Evolutionary conservation across 2,797 vertebrate species (phyloP), one percentile per base, ranked within the genome.

Genomic region (Poeciliopsis gracilis): DNA sequence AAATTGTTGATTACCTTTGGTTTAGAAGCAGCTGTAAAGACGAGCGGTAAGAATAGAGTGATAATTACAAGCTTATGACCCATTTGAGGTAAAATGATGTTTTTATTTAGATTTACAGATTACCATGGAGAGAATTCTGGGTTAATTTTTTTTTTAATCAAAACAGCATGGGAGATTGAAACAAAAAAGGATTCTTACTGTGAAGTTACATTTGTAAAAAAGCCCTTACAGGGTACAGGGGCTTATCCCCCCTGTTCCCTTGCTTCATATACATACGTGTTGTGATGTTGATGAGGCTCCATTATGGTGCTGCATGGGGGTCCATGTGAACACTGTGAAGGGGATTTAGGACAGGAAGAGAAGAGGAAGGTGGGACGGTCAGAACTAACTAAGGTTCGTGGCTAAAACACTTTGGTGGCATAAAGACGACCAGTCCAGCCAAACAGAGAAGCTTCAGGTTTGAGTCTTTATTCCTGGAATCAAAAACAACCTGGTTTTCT

Each of bases 221-320:
- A 82, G 77, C 77, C 49, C 33, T 85, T 77, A 72, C n/a, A n/a
- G n/a, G n/a, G n/a, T n/a, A n/a, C 57, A 78, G 66, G 6, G 10
- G 18, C 69, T 75, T 0, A 16, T 16, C 75, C 61, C 23, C 79
- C 71, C 20, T 28, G 80, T 83, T 77, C 75, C 69, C 25, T 30
- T 82, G 83, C 80, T 74, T 77, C 73, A 82, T 83, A 46, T 83
- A 86, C 80, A 43, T 18, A 73, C 82, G 87, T 59, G 88, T 94
- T 95, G 92, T 95, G 86, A 95, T 95, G 94, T 86, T 94, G 91
- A 95, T 93, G 81, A 91, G 84, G 79, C 77, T 81, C 33, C 72
- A 85, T 91, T 89, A 87, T 90, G 36, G 67, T 25, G 49, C 80
- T 75, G n/a, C 78, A 67, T 76, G 90, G 91, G 88, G 88, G 87